These are phyloP conservation scores for Macroramphosus scolopax DNA, from an alignment of 2,797 vertebrate genomes.

Conservation along the genomic window DNA sequence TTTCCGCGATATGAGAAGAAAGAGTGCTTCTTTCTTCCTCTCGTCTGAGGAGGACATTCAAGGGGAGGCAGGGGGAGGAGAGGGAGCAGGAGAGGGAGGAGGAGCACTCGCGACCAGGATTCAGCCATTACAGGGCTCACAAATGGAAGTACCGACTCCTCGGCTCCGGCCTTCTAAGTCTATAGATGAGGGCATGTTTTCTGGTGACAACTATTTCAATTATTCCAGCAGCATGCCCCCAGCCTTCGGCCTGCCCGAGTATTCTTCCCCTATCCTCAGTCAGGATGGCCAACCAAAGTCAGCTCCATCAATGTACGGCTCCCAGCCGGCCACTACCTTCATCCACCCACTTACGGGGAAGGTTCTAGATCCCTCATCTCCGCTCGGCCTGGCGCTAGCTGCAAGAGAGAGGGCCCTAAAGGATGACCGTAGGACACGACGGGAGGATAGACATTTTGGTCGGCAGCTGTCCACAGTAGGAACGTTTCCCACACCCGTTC, in stretches of 20 bases:
- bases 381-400: slow-evolving; percentile 87
- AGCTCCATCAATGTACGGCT: slow-evolving; percentile 70
- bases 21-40: slow-evolving; percentile 88
- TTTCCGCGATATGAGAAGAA: slow-evolving; percentile 86
- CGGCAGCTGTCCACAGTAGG: slow-evolving; percentile 78
- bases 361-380: slow-evolving; percentile 88
- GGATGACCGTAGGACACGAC: slow-evolving; percentile 79
- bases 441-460: slow-evolving; percentile 80
- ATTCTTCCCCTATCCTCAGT: slow-evolving; percentile 70
- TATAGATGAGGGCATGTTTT: slow-evolving; percentile 93
- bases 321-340: slow-evolving; percentile 81
- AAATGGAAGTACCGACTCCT: slow-evolving; percentile 76
- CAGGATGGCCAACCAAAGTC: slow-evolving; percentile 78
- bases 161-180: slow-evolving; percentile 90
- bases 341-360: slow-evolving; percentile 93
- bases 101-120: slow-evolving; percentile 49
- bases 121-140: slow-evolving; percentile 72
- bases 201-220: slow-evolving; percentile 83
- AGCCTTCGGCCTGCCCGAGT: slow-evolving; percentile 81
- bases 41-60: slow-evolving; percentile 87
- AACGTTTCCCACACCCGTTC: slow-evolving; percentile 68
- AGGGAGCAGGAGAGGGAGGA: slow-evolving; percentile 44
- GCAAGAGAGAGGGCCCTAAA: slow-evolving; percentile 89
- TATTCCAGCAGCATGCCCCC: slow-evolving; percentile 83
- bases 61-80: slow-evolving; percentile 68